Evolutionary conservation across 2,888 invertebrate genomes (phyloP).

Genomic region (Drosophila mettleri): DNA sequence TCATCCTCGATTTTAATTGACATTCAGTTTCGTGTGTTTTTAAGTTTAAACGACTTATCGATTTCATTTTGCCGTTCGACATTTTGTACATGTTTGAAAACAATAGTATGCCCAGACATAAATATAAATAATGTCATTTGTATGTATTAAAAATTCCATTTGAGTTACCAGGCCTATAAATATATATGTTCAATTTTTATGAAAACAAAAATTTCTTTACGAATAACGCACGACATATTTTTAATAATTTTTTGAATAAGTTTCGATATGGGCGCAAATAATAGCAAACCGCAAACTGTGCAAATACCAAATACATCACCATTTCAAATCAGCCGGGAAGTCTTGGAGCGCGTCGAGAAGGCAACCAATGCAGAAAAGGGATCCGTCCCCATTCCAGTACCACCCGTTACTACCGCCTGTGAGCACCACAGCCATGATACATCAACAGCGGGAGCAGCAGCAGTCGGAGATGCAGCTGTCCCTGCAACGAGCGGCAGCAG

Average conservation of each 20-base stretch:
- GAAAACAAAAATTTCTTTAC: slow-evolving; percentile 37
- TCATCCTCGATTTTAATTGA: background rate
- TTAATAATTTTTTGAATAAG: slow-evolving; percentile 11
- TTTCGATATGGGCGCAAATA: slow-evolving; percentile 62
- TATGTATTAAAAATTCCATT: slow-evolving; percentile 37
- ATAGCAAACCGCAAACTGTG: slow-evolving; percentile 65
- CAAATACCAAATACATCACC: slow-evolving; percentile 54
- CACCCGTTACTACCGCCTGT: slow-evolving; percentile 7
- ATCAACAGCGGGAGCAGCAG: background rate
- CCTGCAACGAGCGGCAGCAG: background rate
- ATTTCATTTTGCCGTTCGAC: background rate
- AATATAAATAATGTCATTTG: slow-evolving; percentile 1
- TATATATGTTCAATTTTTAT: slow-evolving; percentile 36
- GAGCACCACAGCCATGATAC: slow-evolving; percentile 26
- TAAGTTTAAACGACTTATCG: background rate
- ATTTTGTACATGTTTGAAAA: background rate
- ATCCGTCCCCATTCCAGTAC: background rate
- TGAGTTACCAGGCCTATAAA: slow-evolving; percentile 27
- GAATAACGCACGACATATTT: slow-evolving; percentile 27
- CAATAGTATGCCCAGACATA: slow-evolving; percentile 21
- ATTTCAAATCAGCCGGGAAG: slow-evolving; percentile 60
- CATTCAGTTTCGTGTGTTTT: background rate
- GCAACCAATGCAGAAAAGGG: slow-evolving; percentile 10
- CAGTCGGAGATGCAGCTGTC: background rate
- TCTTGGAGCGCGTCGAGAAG: slow-evolving; percentile 57